These are phyloP conservation scores for Achatina immaculata DNA, from an alignment of 1,140 invertebrate genomes.

Conservation along the genomic window DNA sequence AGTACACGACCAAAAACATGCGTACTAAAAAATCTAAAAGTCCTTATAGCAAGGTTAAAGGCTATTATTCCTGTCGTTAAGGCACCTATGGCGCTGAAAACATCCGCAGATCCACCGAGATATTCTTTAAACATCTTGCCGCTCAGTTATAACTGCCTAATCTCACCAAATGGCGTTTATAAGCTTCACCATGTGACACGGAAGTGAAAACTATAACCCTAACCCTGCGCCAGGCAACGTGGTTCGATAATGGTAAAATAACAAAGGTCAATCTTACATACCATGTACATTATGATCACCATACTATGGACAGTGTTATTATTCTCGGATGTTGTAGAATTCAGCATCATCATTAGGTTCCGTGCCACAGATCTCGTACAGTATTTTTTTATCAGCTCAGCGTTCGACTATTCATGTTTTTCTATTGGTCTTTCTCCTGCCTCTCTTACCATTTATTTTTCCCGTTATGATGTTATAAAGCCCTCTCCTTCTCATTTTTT, in stretches of 20 bases:
- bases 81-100: slow-evolving; percentile 38
- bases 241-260: background rate
- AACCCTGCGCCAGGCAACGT: background rate
- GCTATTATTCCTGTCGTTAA: slow-evolving; percentile 31
- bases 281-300: background rate
- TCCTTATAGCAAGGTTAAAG: slow-evolving; percentile 32
- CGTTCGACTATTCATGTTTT: too few relatives aligned
- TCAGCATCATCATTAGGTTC: too few relatives aligned
- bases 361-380: too few relatives aligned
- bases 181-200: too few relatives aligned
- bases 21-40: slow-evolving; percentile 34
- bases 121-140: slow-evolving; percentile 28
- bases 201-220: background rate
- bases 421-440: too few relatives aligned
- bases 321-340: too few relatives aligned
- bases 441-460: too few relatives aligned
- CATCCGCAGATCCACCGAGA: slow-evolving; percentile 38
- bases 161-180: too few relatives aligned
- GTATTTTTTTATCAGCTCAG: too few relatives aligned
- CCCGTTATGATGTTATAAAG: too few relatives aligned
- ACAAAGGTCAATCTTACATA: background rate
- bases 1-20: slow-evolving; percentile 38
- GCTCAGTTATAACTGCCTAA: background rate
- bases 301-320: background rate
- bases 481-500: too few relatives aligned